phyloP scores from a whole-genome alignment of 2,888 invertebrate genomes.

The Ptilodon capucinus region DNA sequence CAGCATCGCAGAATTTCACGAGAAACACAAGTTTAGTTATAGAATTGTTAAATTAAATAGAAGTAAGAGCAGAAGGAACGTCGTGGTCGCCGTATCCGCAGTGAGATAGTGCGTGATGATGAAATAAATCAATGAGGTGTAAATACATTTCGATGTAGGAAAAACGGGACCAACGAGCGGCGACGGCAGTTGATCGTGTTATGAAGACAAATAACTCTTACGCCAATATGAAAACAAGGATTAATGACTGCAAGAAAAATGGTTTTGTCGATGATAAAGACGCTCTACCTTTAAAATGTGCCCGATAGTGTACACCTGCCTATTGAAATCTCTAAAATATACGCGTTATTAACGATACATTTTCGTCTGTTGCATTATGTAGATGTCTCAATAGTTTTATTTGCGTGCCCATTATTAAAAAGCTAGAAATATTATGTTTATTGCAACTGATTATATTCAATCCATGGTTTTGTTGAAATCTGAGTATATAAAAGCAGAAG shows the following conservation, averaged over 20 bases:
- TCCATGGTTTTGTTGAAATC: conserved; percentile 6
- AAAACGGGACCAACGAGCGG: conserved; percentile 68
- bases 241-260: conserved; percentile 24
- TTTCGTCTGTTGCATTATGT: conserved; percentile 30
- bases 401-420: conserved; percentile 24
- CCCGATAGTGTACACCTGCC: conserved; percentile 21
- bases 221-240: conserved; percentile 28
- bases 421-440: conserved; percentile 12
- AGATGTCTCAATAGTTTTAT: conserved; percentile 28
- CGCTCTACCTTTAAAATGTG: conserved; percentile 24
- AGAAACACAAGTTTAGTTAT: conserved; percentile 72
- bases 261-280: conserved; percentile 15
- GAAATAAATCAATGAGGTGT: conserved; percentile 21
- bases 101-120: conserved; percentile 61
- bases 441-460: not conserved
- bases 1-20: conserved; percentile 47
- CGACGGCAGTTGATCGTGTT: conserved; percentile 38
- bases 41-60: conserved; percentile 70
- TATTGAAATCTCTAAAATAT: conserved; percentile 18
- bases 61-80: conserved; percentile 69
- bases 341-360: conserved; percentile 25
- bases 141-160: conserved; percentile 53
- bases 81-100: conserved; percentile 74
- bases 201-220: conserved; percentile 27
- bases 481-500: conserved; percentile 19